Base-by-base conservation (phyloP, 2,797 vertebrate species). In the Phoeniculus purpureus region DNA sequence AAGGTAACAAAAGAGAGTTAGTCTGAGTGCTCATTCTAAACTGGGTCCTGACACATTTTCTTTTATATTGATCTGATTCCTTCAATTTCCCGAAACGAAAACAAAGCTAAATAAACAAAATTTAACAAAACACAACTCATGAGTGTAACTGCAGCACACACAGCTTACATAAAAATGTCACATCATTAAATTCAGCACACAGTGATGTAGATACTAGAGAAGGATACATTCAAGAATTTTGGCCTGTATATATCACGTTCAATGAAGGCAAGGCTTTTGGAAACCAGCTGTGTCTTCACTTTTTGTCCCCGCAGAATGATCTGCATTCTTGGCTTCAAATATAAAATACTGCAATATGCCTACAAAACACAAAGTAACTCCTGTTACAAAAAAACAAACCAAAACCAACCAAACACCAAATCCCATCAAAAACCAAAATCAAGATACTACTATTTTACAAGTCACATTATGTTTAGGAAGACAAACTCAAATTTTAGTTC, bases 291-390 rank as follows among this genome's bases (percentile, higher is more conserved):
- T 27, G 98, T 98, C 97, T 98, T 98, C 79, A 99, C 99, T 81
- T 98, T 99, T 87, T 98, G 97, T 82, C 99, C 98, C 62, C 98
- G 97, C n/a, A 99, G 94, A 93, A 98, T 97, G 77, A 99, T 98
- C 95, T 99, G 99, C 99, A 99, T 99, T 87, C 97, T 98, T 93
- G 99, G 99, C 90, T 99, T 99, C 95, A 99, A 96, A 93, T 99
- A 99, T 29, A 99, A 97, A 95, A 99, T 98, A 71, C 98, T 98
- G 97, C 98, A 99, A 51, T 99, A 99, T 16, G 98, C 98, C 99
- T 99, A 86, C 1, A 94, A 87, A 96, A 94, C 6, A 93, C 2
- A 81, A 1, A 70, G 34, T 14, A 93, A 22, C 9, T 55, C 51
- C 20, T 50, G 15, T 83, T 50, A 54, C 29, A 55, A 50, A 74